A percentile compares a stretch with the other conserved stretches of the same genome.
Conservation (phyloP, 2,888 invertebrate species). For the Taphrorychus bicolor region DNA sequence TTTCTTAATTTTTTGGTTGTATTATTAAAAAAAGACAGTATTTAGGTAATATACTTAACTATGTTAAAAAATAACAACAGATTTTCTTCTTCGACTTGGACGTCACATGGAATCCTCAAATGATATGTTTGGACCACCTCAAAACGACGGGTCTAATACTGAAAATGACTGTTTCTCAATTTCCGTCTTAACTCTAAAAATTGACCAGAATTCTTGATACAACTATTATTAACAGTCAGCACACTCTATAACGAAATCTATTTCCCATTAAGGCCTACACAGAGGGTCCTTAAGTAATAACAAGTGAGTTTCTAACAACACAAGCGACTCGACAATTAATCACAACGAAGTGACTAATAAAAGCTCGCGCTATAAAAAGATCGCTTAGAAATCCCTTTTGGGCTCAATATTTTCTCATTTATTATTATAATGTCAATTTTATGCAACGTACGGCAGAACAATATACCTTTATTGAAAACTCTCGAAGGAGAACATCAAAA, state of each 20-base stretch:
- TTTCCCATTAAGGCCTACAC: conserved; percentile 15
- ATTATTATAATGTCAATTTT: conserved; percentile 34
- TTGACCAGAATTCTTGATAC: neutral
- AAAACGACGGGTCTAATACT: no score
- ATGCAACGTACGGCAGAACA: conserved; percentile 29
- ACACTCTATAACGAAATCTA: conserved; percentile 4
- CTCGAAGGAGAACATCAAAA: conserved; percentile 4
- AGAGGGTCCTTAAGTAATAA: conserved; percentile 9
- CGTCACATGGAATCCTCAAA: no score
- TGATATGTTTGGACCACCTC: no score
- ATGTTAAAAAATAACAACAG: no score
- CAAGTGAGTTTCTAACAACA: conserved; percentile 20
- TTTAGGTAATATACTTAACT: no score
- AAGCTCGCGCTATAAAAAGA: conserved; percentile 27
- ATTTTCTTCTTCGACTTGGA: no score
- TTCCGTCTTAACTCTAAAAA: neutral
- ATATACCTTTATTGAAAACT: conserved; percentile 33
- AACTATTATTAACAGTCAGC: neutral
- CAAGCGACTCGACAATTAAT: conserved; percentile 31
- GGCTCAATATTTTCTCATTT: conserved; percentile 30
- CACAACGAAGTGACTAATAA: conserved; percentile 27
- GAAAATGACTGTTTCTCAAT: no score
- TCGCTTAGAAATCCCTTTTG: conserved; percentile 30
- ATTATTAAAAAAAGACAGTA: no score
- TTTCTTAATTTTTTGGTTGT: no score